Percentiles rank a stretch among this genome's conserved stretches.
Conservation (phyloP, 2,797 vertebrate species). For the Pseudomugil gertrudae region DNA sequence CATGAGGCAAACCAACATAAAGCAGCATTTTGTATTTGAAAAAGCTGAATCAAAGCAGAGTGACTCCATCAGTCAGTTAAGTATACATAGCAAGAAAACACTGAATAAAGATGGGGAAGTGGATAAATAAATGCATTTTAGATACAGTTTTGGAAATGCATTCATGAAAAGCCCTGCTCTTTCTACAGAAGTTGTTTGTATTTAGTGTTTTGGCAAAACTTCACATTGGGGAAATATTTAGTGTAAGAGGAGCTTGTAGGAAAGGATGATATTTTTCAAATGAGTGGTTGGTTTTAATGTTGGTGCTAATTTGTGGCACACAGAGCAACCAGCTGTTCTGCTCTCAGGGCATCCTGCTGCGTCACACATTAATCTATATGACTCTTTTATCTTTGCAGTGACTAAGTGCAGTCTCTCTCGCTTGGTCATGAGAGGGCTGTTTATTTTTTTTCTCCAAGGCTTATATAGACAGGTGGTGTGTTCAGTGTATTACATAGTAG, state of each 20-base stretch:
- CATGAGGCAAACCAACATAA: slow-evolving; percentile 40
- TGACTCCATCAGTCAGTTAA: slow-evolving; percentile 4
- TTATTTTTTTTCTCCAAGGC: background rate
- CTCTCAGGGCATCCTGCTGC: slow-evolving; percentile 16
- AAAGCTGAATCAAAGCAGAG: slow-evolving; percentile 23
- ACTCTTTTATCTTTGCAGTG: slow-evolving; percentile 35
- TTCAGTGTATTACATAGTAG: background rate
- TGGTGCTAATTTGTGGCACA: slow-evolving; percentile 28
- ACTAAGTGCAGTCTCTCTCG: slow-evolving; percentile 1
- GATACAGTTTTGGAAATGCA: background rate
- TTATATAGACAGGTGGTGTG: background rate
- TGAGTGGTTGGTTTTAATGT: slow-evolving; percentile 10
- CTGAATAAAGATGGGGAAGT: background rate
- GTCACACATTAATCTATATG: slow-evolving; percentile 16
- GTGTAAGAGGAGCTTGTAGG: slow-evolving; percentile 1
- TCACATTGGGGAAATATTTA: slow-evolving; percentile 5
- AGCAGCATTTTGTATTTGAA: slow-evolving; percentile 32
- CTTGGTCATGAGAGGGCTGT: background rate
- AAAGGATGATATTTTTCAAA: slow-evolving; percentile 19
- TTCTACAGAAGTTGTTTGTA: background rate
- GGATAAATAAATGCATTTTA: background rate
- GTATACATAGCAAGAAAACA: background rate
- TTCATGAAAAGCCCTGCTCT: background rate
- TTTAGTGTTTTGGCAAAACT: background rate
- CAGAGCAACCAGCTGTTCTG: slow-evolving; percentile 14